These are phyloP conservation scores for Ia io DNA, from an alignment of 2,113 vertebrate species.

Conservation along the genomic window DNA sequence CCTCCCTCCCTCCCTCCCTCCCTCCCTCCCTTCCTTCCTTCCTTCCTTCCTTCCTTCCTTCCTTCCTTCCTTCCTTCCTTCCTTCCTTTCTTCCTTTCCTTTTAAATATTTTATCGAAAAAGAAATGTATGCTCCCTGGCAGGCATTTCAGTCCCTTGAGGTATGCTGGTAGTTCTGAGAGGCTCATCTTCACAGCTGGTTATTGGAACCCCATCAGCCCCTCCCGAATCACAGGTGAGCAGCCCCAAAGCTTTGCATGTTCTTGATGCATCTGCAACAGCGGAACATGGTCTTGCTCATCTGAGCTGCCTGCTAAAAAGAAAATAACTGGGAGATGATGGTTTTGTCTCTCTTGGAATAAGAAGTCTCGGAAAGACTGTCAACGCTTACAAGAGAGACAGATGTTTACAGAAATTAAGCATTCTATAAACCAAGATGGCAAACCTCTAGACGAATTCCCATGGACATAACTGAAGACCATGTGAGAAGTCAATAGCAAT, in stretches of 20 bases:
- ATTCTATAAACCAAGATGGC: neutral
- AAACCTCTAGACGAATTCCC: neutral
- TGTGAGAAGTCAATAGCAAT: neutral
- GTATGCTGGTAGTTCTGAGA: neutral
- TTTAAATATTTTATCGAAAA: conserved; percentile 23
- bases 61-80: neutral
- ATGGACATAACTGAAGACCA: neutral
- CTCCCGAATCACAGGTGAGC: neutral
- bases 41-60: too few species aligned
- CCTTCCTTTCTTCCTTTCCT: neutral
- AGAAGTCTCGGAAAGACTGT: neutral
- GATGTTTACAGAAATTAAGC: neutral
- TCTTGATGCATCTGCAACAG: neutral
- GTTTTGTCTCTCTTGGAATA: neutral
- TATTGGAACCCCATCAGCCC: neutral
- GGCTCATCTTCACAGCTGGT: neutral
- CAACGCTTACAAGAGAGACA: neutral
- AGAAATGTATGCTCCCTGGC: neutral
- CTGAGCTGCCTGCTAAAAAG: neutral
- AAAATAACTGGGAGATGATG: neutral
- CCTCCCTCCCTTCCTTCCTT: neutral
- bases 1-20: neutral
- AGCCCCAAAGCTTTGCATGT: neutral
- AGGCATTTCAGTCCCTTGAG: neutral
- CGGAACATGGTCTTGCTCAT: neutral